A percentile compares a stretch with the other conserved stretches of the same genome.
Evolutionary conservation across 2,888 invertebrate species (phyloP).

Genomic region (Reticulitermes lucifugus): DNA sequence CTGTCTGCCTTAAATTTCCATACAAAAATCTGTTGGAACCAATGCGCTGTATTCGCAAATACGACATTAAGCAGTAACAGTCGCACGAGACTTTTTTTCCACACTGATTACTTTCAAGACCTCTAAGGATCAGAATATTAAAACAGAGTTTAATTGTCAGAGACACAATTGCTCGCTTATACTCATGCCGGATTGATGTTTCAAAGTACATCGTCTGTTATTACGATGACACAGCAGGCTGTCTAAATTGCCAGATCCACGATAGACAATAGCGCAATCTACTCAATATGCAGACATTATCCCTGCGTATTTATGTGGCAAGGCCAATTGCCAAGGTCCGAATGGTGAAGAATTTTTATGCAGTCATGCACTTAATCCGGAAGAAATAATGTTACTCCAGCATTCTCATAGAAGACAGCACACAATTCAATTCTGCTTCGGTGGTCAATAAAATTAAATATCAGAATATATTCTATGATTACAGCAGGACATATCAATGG

Average conservation of each 20-base stretch:
- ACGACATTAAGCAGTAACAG: too few relatives aligned
- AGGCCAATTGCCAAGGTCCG: neutral
- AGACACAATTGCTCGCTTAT: too few relatives aligned
- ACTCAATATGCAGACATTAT: constrained; percentile 5
- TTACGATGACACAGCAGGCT: neutral
- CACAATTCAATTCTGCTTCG: neutral
- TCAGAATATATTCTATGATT: neutral
- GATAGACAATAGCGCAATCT: neutral
- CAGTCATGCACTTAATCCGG: neutral
- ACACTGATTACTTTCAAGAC: too few relatives aligned
- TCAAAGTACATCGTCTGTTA: too few relatives aligned
- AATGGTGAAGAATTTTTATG: neutral
- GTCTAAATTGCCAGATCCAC: neutral
- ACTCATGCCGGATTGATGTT: too few relatives aligned
- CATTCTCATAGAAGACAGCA: neutral
- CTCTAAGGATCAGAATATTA: too few relatives aligned
- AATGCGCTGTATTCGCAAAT: too few relatives aligned
- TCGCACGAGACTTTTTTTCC: too few relatives aligned
- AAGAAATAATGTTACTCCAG: neutral
- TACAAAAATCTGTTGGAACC: too few relatives aligned
- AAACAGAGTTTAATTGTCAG: too few relatives aligned
- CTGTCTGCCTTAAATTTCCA: too few relatives aligned
- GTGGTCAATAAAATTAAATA: neutral
- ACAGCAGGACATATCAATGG: neutral
- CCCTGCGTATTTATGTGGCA: neutral